Conservation (phyloP, 2,888 invertebrate species). For the Caenorhabditis angaria region DNA sequence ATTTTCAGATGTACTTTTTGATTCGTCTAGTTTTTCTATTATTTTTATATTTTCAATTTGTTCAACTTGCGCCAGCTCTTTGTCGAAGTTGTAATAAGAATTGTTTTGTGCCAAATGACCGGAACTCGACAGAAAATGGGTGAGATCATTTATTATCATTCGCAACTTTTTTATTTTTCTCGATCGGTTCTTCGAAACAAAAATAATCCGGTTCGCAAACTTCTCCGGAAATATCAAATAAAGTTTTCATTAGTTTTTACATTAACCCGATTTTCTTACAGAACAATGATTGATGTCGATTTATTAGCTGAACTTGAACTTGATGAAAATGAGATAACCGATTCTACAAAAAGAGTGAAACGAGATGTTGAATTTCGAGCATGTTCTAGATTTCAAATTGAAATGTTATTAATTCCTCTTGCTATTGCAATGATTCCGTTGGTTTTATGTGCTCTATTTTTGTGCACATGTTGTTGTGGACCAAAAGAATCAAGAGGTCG, state of each 20-base stretch:
- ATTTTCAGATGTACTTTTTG: not conserved
- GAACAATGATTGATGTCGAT: constrained; percentile 39
- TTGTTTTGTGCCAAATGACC: constrained; percentile 39
- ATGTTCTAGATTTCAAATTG: constrained; percentile 52
- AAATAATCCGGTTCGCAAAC: not conserved
- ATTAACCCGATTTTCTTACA: constrained; percentile 14
- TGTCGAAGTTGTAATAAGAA: constrained; percentile 58
- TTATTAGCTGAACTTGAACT: constrained; percentile 45
- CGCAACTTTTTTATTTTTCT: constrained; percentile 1
- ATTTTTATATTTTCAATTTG: not conserved
- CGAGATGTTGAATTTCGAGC: constrained; percentile 47
- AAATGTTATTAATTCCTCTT: constrained; percentile 62
- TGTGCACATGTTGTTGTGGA: constrained; percentile 69
- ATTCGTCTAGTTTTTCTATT: not conserved
- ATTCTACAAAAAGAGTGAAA: constrained; percentile 18
- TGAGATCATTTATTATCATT: not conserved
- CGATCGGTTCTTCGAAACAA: not conserved
- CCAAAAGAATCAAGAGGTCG: constrained; percentile 65
- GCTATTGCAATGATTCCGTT: constrained; percentile 68
- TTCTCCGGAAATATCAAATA: not conserved
- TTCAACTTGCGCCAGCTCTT: constrained; percentile 40
- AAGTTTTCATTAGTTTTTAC: too few relatives aligned
- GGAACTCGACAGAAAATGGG: constrained; percentile 12
- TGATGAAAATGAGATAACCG: constrained; percentile 20
- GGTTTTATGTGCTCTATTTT: constrained; percentile 60